Evolutionary conservation across 2,797 vertebrate genomes (phyloP).

Genomic region (Chelon labrosus): DNA sequence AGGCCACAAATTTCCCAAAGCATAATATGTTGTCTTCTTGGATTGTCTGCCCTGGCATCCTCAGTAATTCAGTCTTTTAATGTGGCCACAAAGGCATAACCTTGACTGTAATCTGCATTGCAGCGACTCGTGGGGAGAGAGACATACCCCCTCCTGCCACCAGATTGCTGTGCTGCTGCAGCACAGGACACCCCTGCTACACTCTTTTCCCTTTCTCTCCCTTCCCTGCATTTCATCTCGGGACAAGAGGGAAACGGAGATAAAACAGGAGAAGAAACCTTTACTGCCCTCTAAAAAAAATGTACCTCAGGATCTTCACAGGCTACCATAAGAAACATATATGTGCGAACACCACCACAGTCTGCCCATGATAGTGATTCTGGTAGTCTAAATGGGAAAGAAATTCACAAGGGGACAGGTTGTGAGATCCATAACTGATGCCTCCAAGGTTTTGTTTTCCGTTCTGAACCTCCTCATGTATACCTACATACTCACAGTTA

Average conservation of each 20-base stretch:
- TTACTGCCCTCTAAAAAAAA: constrained; percentile 40
- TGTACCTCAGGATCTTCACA: constrained; percentile 16
- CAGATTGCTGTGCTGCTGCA: constrained; percentile 53
- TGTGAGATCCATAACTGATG: constrained; percentile 8
- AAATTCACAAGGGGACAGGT: constrained; percentile 17
- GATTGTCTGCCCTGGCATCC: constrained; percentile 13
- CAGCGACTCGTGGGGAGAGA: constrained; percentile 59
- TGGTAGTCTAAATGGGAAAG: constrained; percentile 4
- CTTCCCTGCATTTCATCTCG: constrained; percentile 38
- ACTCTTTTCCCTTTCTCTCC: constrained; percentile 9
- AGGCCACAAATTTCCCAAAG: constrained; percentile 25
- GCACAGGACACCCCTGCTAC: constrained; percentile 59
- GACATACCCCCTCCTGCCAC: constrained; percentile 44
- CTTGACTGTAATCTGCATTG: constrained; percentile 81
- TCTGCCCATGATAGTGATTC: constrained; percentile 31
- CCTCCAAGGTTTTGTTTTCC: constrained; percentile 11
- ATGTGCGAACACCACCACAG: neutral
- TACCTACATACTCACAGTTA: constrained; percentile 21
- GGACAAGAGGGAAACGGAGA: constrained; percentile 17
- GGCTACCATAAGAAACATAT: constrained; percentile 3
- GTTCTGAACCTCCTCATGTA: constrained; percentile 30
- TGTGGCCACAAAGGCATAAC: constrained; percentile 57
- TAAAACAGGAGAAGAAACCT: constrained; percentile 25
- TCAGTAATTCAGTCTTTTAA: constrained; percentile 26
- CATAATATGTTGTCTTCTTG: neutral